Base-by-base conservation (phyloP, 1,140 invertebrate genomes). In the Cyclina sinensis region DNA sequence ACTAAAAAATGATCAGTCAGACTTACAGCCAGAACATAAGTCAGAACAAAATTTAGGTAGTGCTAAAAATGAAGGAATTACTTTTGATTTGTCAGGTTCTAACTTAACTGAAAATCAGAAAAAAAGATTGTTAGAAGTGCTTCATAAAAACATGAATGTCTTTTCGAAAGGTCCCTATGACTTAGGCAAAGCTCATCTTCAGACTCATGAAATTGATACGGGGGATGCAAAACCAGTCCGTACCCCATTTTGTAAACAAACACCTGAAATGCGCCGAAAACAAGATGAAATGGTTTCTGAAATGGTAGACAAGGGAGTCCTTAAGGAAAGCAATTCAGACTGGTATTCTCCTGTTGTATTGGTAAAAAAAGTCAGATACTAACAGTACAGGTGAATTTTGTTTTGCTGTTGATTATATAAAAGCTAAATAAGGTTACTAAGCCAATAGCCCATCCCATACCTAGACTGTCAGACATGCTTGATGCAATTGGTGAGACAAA, bases 331-430 rank as follows among this genome's bases (percentile, higher is more conserved):
- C 30, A 74, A 74, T 74, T 74, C 32, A 9, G 35, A 16, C 43
- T 78, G 46, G 54, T 16, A 80, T 21, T 59, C 46, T 24, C 90
- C 90, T 32, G 90, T 92, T 14, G 90, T 90, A 0, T 39, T 89
- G 16, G 86, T 86, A 1, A 89, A 86, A 54, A 91, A 89, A 37
- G n/a, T 37, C 68, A 39, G 68, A 73, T 24, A 43, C 35, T 73
- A 12, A 21, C 1, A 32, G 57, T 1, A 57, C 86, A 80, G 90
- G 84, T 9, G 37, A 81, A 65, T 90, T 74, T 27, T 21, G 90
- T 30, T 90, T 92, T 84, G 90, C 88, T 24, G 78, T 91, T 46
- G 90, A 92, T 48, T 91, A 91, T 62, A 84, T 88, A 35, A 86
- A 88, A 74, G n/a, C 48, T 92, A 18, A 92, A 92, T 51, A 54